Percentiles rank a stretch among this genome's conserved stretches.
Evolutionary conservation across 2,113 vertebrate genomes (phyloP).

Genomic region (Tinamus guttatus): DNA sequence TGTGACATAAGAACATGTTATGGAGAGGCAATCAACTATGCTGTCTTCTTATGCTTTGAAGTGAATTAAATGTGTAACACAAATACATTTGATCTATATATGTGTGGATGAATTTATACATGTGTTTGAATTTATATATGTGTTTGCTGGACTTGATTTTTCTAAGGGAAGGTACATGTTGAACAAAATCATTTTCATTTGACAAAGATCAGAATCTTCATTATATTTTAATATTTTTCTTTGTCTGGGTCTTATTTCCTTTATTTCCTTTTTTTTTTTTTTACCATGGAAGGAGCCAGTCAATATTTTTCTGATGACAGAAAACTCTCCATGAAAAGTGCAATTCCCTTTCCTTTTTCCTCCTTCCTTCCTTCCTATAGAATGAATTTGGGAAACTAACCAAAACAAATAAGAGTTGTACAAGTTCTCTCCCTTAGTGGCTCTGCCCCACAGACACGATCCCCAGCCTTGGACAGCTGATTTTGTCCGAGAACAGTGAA

Average conservation of each 20-base stretch:
- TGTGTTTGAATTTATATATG: no score
- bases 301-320: background rate
- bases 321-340: background rate
- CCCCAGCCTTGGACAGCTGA: background rate
- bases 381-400: background rate
- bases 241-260: background rate
- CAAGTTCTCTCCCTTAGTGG: constrained; percentile 45
- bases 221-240: background rate
- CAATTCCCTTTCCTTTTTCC: no score
- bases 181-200: background rate
- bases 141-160: background rate
- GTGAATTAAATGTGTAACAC: background rate
- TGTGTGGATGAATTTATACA: background rate
- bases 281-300: background rate
- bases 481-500: constrained; percentile 17
- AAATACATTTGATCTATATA: background rate
- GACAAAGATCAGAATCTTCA: background rate
- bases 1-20: background rate
- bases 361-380: background rate
- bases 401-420: constrained; percentile 48
- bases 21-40: background rate
- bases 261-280: background rate
- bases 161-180: background rate
- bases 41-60: background rate
- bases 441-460: constrained; percentile 7